phyloP scores from a whole-genome alignment of 1,140 invertebrate genomes.

The Trachymyrmex cornetzi region DNA sequence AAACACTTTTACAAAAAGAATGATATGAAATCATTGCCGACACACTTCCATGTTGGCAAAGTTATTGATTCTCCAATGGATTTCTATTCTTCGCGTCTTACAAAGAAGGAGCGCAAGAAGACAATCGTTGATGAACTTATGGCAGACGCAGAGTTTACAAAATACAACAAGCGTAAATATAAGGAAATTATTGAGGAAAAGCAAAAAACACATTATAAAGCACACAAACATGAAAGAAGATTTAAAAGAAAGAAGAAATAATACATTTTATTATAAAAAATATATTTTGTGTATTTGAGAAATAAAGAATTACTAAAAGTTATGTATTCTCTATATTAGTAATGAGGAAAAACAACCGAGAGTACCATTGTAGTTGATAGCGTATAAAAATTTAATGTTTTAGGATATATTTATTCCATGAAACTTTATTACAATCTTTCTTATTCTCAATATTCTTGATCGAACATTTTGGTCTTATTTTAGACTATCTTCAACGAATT shows the following conservation, averaged over 20 bases:
- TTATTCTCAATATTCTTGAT: too few relatives aligned
- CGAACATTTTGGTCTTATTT: too few relatives aligned
- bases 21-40: conserved; percentile 94
- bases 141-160: conserved; percentile 94
- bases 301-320: too few relatives aligned
- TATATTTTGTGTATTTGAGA: too few relatives aligned
- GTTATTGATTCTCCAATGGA: conserved; percentile 91
- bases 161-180: conserved; percentile 95
- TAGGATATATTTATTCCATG: too few relatives aligned
- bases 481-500: too few relatives aligned
- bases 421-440: too few relatives aligned
- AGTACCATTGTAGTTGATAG: too few relatives aligned
- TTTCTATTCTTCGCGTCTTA: conserved; percentile 92
- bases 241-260: conserved; percentile 85
- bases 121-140: conserved; percentile 97
- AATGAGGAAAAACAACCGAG: too few relatives aligned
- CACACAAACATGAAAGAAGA: conserved; percentile 87
- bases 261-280: neutral
- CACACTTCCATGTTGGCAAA: conserved; percentile 95
- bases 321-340: neutral
- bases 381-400: too few relatives aligned
- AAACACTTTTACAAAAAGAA: conserved; percentile 98
- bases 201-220: conserved; percentile 88
- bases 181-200: conserved; percentile 92
- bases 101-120: conserved; percentile 94